Percentiles rank a stretch among this genome's conserved stretches.
Conservation (phyloP, 2,888 invertebrate species). For the Podabrus alpinus region DNA sequence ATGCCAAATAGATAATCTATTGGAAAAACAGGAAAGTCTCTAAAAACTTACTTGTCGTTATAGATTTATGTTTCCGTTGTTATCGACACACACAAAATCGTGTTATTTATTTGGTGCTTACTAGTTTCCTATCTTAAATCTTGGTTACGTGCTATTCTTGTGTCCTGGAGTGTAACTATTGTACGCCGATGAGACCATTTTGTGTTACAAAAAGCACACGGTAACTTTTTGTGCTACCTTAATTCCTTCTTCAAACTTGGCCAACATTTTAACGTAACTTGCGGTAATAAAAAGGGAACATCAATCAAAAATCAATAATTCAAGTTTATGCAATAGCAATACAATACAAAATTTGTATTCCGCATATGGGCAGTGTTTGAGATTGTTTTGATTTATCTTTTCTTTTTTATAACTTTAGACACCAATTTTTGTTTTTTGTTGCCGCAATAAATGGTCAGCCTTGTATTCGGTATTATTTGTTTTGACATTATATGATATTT, state of each 20-base stretch:
- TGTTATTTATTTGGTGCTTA: constrained; percentile 30
- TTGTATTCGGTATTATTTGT: not conserved
- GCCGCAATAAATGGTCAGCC: not conserved
- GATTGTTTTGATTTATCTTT: not conserved
- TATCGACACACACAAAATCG: constrained; percentile 29
- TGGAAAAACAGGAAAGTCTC: constrained; percentile 26
- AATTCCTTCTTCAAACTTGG: not conserved
- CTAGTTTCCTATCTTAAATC: constrained; percentile 29
- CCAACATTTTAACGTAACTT: not conserved
- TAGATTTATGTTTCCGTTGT: constrained; percentile 27
- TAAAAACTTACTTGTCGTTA: constrained; percentile 23
- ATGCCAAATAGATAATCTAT: constrained; percentile 23
- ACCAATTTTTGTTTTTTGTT: not conserved
- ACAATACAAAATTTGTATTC: not conserved
- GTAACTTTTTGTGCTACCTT: not conserved
- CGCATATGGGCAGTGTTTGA: not conserved
- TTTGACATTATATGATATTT: not conserved
- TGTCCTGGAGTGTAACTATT: constrained; percentile 1
- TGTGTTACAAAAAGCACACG: not conserved
- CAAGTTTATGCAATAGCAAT: not conserved
- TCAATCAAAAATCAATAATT: not conserved
- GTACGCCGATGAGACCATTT: not conserved
- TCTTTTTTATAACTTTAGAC: not conserved
- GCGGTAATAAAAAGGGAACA: not conserved
- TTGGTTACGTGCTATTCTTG: constrained; percentile 22